Base-by-base conservation (phyloP, 2,113 vertebrate genomes). In the Patagioenas fasciata region DNA sequence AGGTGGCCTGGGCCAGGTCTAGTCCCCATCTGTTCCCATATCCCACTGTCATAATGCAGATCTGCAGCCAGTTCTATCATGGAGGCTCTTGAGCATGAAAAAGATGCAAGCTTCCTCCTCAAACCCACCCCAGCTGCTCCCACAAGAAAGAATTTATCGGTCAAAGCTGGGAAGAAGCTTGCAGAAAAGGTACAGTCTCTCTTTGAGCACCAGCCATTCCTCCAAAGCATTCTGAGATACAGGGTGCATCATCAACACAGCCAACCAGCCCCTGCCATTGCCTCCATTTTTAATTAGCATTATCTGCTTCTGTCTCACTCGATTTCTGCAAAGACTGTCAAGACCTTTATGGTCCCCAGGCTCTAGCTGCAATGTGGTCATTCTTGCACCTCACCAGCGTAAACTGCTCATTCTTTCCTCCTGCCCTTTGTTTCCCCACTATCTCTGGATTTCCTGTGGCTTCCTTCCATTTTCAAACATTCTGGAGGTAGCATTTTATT, bases 401-500 rank as follows among this genome's bases (percentile, higher is more conserved):
- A 48, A 54, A 71, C 32, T 54, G 25, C 15, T 31, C 34, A 6
- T 62, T 77, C 36, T 51, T 4, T 70, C 10, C 58, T 64, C 38
- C 57, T 82, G 64, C 15, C 42, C 47, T 87, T 64, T 81, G 56
- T 71, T 87, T 78, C 64, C 40, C 10, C 51, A 67, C 48, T 54
- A 85, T 71, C 51, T 29, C 61, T 58, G 56, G 50, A 36, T 50
- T 56, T 51, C 25, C n/a, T 83, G 20, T 54, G 44, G 66, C n/a
- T 85, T 74, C 7, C 7, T 96, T 92, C 51, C 78, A 66, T 79
- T 92, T 72, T 77, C 82, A 80, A 56, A 69, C 13, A 57, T 62
- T 84, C 67, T 47, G 51, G 50, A 96, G 47, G 80, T 38, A 85
- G 48, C 94, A 85, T 84, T 97, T 96, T 82, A 95, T 78, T 74